These are phyloP conservation scores for Notamacropus eugenii DNA, from an alignment of 2,797 vertebrate species.

Conservation along the genomic window DNA sequence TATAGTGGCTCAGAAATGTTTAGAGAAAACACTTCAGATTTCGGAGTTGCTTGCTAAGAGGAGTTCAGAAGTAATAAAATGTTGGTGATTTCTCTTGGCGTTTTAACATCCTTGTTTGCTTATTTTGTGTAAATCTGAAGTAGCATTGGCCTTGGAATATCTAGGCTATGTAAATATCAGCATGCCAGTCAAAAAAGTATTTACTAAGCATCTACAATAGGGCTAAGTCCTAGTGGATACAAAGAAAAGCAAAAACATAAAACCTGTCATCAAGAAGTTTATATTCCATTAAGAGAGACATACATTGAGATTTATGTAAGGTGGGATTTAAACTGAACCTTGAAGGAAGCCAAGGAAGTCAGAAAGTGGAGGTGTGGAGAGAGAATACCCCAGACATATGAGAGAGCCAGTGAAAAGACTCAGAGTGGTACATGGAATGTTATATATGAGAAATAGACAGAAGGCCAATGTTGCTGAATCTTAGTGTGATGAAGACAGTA, in stretches of 20 bases:
- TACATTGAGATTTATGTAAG: neutral
- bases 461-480: neutral
- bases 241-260: neutral
- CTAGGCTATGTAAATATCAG: neutral
- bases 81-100: neutral
- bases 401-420: neutral
- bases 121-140: neutral
- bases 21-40: neutral
- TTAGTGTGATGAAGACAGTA: neutral
- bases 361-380: neutral
- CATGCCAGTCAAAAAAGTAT: neutral
- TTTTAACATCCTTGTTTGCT: neutral
- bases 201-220: too few species aligned
- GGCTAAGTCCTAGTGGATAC: neutral
- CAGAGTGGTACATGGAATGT: neutral
- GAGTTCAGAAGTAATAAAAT: neutral
- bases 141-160: neutral
- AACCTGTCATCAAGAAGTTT: neutral
- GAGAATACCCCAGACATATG: neutral
- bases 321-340: neutral
- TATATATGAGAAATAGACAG: neutral
- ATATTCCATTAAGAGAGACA: neutral
- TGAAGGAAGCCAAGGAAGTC: neutral
- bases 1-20: neutral
- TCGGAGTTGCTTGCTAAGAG: neutral